Evolutionary conservation across 2,113 vertebrate species (phyloP).

Genomic region (Cephalopholis sonnerati): DNA sequence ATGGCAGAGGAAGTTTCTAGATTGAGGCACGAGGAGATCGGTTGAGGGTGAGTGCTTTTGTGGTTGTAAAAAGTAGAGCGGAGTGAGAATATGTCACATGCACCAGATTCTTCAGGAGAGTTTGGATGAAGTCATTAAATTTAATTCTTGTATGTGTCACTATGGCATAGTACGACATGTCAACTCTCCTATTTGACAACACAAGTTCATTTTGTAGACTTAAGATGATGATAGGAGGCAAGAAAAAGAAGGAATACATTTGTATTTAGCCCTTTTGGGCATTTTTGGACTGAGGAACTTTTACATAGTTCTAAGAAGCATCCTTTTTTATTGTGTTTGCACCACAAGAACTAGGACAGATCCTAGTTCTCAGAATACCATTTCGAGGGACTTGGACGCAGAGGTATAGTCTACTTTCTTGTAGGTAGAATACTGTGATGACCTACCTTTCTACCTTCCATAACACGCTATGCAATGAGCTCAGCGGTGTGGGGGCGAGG

Average conservation of each 20-base stretch:
- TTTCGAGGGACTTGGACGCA: too few species aligned
- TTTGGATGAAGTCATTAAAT: background rate
- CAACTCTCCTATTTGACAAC: background rate
- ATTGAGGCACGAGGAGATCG: slow-evolving; percentile 23
- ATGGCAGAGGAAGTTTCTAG: slow-evolving; percentile 31
- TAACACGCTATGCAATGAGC: too few species aligned
- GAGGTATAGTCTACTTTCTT: too few species aligned
- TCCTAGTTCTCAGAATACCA: too few species aligned
- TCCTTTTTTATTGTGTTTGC: too few species aligned
- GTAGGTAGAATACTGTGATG: too few species aligned
- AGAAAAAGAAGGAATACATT: background rate
- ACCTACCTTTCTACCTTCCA: too few species aligned
- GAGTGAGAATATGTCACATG: background rate
- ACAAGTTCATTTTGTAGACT: background rate
- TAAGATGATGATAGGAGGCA: background rate
- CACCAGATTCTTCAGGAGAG: background rate
- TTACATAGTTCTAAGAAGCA: too few species aligned
- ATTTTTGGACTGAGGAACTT: too few species aligned
- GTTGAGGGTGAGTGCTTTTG: background rate
- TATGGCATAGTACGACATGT: background rate
- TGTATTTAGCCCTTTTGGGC: too few species aligned
- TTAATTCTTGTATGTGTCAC: background rate
- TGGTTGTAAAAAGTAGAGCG: background rate
- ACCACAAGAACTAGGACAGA: too few species aligned
- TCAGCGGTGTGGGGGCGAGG: too few species aligned